A percentile compares a stretch with the other conserved stretches of the same genome.
Conservation (phyloP, 2,113 vertebrate species). For the Andinoacara biseriatus region DNA sequence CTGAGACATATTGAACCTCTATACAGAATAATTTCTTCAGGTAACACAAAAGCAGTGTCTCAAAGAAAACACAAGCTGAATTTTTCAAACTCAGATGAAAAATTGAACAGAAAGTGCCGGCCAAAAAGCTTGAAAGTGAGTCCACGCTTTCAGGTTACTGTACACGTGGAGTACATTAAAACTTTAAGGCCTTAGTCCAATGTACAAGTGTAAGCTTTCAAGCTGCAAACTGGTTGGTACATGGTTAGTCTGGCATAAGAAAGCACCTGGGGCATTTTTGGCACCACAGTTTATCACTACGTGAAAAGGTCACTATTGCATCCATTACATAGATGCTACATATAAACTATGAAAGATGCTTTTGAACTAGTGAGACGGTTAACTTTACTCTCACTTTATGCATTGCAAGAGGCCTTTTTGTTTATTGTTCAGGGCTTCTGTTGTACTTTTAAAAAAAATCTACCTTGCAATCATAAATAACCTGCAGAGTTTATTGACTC, state of each 20-base stretch:
- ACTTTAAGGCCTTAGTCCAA: neutral
- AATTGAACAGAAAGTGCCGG: constrained; percentile 25
- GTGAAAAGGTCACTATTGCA: constrained; percentile 43
- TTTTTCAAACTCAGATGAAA: constrained; percentile 54
- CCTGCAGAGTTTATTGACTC: constrained; percentile 29
- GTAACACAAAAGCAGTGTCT: constrained; percentile 53
- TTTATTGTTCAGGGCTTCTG: neutral
- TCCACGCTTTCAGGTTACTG: neutral
- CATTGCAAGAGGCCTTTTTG: neutral
- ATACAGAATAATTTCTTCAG: constrained; percentile 55
- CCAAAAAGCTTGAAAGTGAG: constrained; percentile 12
- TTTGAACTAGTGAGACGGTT: constrained; percentile 9
- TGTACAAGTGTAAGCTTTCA: constrained; percentile 5
- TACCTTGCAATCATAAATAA: constrained; percentile 27
- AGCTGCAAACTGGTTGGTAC: constrained; percentile 7
- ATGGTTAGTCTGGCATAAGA: constrained; percentile 26
- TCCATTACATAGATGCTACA: constrained; percentile 37
- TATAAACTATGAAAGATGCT: constrained; percentile 28
- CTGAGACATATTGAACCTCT: constrained; percentile 62
- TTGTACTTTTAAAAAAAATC: neutral
- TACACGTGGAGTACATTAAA: constrained; percentile 13
- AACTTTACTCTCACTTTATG: constrained; percentile 21
- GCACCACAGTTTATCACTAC: constrained; percentile 16
- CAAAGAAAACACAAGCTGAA: constrained; percentile 31
- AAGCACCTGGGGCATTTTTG: neutral